phyloP scores from a whole-genome alignment of 2,888 invertebrate genomes.

The Nomada ferruginata region DNA sequence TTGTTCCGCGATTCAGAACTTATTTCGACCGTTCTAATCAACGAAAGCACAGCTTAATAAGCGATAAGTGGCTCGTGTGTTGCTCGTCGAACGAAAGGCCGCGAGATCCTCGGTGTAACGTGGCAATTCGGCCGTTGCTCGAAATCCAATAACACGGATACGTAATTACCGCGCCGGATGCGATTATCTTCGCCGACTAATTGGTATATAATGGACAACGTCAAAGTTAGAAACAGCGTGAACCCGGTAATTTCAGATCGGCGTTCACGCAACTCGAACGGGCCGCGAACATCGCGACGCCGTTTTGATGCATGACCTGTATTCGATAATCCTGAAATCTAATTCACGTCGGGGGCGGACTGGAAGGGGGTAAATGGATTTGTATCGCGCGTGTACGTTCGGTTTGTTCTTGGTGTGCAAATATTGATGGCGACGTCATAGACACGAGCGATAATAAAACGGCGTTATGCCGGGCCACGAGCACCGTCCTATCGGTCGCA shows the following conservation, averaged over 20 bases:
- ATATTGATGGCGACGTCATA: conserved; percentile 39
- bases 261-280: background rate
- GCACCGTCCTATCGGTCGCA: conserved; percentile 15
- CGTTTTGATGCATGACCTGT: conserved; percentile 47
- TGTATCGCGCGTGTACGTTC: conserved; percentile 28
- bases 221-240: conserved; percentile 37
- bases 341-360: conserved; percentile 32
- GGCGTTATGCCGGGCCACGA: background rate
- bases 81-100: background rate
- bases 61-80: background rate
- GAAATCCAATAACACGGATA: conserved; percentile 28
- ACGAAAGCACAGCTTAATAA: too few species aligned
- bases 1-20: too few species aligned
- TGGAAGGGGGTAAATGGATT: conserved; percentile 20
- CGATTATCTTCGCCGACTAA: conserved; percentile 47
- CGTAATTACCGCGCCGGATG: conserved; percentile 14
- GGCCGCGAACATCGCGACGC: background rate
- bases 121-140: conserved; percentile 2
- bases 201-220: conserved; percentile 39
- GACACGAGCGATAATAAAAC: conserved; percentile 33
- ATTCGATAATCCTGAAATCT: conserved; percentile 53
- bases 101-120: conserved; percentile 1
- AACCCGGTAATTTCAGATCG: conserved; percentile 33
- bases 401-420: conserved; percentile 41
- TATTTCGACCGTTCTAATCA: too few species aligned